phyloP scores from a whole-genome alignment of 1,140 invertebrate genomes.

The Tetranychus urticae region DNA sequence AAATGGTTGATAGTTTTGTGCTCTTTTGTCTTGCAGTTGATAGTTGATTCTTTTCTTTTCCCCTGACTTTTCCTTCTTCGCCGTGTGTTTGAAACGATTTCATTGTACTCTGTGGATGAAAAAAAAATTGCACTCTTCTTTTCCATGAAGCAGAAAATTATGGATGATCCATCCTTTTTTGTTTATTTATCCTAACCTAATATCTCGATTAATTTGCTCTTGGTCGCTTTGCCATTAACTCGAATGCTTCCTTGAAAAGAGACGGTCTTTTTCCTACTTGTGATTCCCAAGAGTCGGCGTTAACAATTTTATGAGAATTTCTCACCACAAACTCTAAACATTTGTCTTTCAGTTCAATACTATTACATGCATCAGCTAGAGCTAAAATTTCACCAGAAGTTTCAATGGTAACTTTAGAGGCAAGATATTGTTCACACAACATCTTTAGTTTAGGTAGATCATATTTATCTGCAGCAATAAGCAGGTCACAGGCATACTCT shows the following conservation, averaged over 20 bases:
- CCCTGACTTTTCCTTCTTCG: no score
- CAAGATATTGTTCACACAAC: constrained; percentile 4
- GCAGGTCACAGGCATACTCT: constrained; percentile 4
- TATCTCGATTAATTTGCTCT: no score
- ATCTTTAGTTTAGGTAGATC: constrained; percentile 4
- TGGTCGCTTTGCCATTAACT: neutral
- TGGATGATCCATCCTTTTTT: no score
- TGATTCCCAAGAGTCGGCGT: neutral
- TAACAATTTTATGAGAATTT: neutral
- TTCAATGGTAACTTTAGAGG: neutral
- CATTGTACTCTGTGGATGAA: no score
- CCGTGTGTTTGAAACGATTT: no score
- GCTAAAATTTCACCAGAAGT: neutral
- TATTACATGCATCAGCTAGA: neutral
- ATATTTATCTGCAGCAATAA: constrained; percentile 11
- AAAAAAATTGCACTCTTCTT: no score
- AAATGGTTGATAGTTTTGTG: no score
- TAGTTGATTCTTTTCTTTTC: no score
- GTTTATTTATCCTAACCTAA: no score
- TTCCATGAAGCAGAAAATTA: no score
- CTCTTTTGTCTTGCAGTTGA: no score
- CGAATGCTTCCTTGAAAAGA: constrained; percentile 1
- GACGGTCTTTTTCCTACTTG: neutral
- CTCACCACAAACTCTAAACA: neutral
- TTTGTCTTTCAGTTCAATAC: neutral